Evolutionary conservation across 2,113 vertebrate species (phyloP).

Genomic region (Piliocolobus tephrosceles): DNA sequence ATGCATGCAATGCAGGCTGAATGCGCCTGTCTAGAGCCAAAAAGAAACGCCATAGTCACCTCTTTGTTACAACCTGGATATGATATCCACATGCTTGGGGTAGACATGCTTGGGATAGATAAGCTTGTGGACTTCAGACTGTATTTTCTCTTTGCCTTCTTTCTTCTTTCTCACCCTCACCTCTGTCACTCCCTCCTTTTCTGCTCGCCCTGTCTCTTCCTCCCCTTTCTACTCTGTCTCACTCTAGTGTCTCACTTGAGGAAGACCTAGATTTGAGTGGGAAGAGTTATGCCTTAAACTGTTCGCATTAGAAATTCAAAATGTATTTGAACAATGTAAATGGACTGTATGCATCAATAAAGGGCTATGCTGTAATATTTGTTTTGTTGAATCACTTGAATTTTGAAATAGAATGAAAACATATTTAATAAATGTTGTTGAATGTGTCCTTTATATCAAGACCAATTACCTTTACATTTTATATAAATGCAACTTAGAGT

Average conservation of each 20-base stretch:
- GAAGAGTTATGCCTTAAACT: background rate
- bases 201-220: background rate
- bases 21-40: background rate
- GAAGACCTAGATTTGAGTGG: background rate
- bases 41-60: background rate
- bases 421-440: background rate
- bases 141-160: background rate
- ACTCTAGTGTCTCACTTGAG: background rate
- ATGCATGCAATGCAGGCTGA: fast-evolving
- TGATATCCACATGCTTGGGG: background rate
- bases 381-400: background rate
- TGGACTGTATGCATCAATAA: background rate
- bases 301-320: background rate
- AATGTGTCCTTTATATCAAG: background rate
- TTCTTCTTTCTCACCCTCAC: no score
- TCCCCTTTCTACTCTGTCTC: background rate
- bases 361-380: background rate
- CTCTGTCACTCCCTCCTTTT: background rate
- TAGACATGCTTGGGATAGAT: background rate
- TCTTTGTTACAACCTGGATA: conserved; percentile 52
- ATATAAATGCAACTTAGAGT: background rate
- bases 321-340: background rate
- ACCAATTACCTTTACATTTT: background rate
- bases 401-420: background rate
- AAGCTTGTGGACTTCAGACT: background rate